These are phyloP conservation scores for Chymomyza costata DNA, from an alignment of 1,140 invertebrate species.

Conservation along the genomic window DNA sequence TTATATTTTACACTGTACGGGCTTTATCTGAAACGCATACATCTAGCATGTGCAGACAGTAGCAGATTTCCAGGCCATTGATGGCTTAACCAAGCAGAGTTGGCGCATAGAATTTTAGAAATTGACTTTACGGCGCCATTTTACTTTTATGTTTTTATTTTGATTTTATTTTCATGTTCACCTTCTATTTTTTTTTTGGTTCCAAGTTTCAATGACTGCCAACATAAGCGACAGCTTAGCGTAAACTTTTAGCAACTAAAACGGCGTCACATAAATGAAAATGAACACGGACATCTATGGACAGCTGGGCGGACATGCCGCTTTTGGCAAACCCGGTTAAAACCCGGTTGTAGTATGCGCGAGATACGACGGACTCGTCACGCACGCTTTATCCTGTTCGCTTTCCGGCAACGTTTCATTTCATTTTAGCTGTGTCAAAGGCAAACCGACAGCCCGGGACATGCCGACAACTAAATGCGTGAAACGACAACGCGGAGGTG, in stretches of 20 bases:
- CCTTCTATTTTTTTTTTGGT: too few species aligned
- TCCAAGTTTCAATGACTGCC: too few species aligned
- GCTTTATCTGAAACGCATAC: too few species aligned
- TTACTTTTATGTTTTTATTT: too few species aligned
- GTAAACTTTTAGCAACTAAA: slow-evolving; percentile 57
- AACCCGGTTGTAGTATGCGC: background rate
- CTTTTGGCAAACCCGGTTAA: too few species aligned
- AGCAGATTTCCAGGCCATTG: slow-evolving; percentile 59
- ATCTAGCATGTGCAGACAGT: slow-evolving; percentile 21
- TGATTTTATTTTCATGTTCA: too few species aligned
- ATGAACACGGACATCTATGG: slow-evolving; percentile 1
- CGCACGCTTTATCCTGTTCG: slow-evolving; percentile 50
- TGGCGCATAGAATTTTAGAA: slow-evolving; percentile 31
- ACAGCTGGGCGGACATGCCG: background rate
- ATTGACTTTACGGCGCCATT: slow-evolving; percentile 41
- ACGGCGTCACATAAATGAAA: slow-evolving; percentile 55
- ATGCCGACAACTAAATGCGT: slow-evolving; percentile 53
- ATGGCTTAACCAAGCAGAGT: slow-evolving; percentile 41
- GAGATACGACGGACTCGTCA: slow-evolving; percentile 32
- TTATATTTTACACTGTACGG: too few species aligned
- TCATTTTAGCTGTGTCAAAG: slow-evolving; percentile 53
- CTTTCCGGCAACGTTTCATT: slow-evolving; percentile 51
- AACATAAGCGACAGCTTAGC: background rate
- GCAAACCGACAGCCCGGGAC: slow-evolving; percentile 26
- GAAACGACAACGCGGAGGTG: slow-evolving; percentile 32